Conservation (phyloP, 30 jellyfish, hydroid and myxozoan genomes). For the Morbakka virulenta region DNA sequence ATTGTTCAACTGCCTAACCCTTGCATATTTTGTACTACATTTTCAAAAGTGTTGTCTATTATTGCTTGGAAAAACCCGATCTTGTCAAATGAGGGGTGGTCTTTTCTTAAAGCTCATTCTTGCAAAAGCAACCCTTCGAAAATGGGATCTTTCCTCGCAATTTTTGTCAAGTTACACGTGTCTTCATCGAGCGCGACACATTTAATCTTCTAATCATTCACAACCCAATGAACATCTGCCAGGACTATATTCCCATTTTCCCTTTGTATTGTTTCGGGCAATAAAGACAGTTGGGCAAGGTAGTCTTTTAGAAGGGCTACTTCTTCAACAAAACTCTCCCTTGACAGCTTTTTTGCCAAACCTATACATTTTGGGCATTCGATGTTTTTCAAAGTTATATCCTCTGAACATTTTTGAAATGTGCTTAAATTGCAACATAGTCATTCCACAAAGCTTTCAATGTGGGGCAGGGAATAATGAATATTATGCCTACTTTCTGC, state of each 20-base stretch:
- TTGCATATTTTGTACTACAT: neutral
- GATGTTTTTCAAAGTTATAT: neutral
- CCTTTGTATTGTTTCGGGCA: slow-evolving; percentile 12
- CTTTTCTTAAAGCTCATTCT: neutral
- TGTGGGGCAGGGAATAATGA: slow-evolving; percentile 14
- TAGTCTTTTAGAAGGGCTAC: slow-evolving; percentile 16
- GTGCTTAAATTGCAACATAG: slow-evolving; percentile 10
- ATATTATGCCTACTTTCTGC: slow-evolving; percentile 21
- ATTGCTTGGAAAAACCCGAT: neutral
- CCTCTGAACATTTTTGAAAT: neutral
- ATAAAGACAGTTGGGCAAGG: slow-evolving; percentile 23
- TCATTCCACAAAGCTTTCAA: slow-evolving; percentile 6
- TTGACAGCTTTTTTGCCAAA: neutral
- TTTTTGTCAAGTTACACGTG: neutral
- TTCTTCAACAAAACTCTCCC: slow-evolving; percentile 15
- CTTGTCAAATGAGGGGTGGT: neutral
- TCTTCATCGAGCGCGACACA: neutral
- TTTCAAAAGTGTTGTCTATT: neutral
- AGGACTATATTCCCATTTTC: neutral
- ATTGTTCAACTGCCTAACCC: neutral
- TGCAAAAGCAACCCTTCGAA: slow-evolving; percentile 9
- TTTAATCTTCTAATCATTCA: slow-evolving; percentile 7
- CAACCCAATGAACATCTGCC: slow-evolving; percentile 26
- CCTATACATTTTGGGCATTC: slow-evolving; percentile 7
- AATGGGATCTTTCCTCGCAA: neutral